A percentile compares a stretch with the other conserved stretches of the same genome.
These are phyloP conservation scores for Anagyrus pseudococci DNA, from an alignment of 2,888 invertebrate genomes.

Conservation along the genomic window DNA sequence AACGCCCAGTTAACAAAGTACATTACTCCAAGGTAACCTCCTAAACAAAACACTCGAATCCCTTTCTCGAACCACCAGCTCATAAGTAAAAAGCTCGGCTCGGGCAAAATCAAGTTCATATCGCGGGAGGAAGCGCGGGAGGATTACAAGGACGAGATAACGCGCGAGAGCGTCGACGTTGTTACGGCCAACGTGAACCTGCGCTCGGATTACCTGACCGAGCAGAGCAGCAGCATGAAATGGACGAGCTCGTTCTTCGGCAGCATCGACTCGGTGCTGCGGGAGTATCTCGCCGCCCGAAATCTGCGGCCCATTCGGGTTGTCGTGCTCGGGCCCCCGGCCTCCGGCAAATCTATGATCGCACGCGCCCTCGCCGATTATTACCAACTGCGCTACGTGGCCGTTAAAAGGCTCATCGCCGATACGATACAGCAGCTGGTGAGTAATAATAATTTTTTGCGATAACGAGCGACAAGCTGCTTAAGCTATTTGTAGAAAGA, in stretches of 20 bases:
- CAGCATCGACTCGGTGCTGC: constrained; percentile 60
- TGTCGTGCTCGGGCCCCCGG: constrained; percentile 72
- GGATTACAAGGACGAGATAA: constrained; percentile 64
- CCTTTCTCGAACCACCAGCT: too few relatives aligned
- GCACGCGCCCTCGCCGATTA: constrained; percentile 66
- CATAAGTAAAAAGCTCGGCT: constrained; percentile 61
- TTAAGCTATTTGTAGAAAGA: too few relatives aligned
- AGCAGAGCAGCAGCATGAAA: constrained; percentile 58
- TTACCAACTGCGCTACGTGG: constrained; percentile 68
- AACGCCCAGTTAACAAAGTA: too few relatives aligned
- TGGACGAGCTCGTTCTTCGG: constrained; percentile 66
- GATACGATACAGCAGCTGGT: constrained; percentile 68
- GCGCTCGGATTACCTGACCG: constrained; percentile 67
- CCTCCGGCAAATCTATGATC: constrained; percentile 70
- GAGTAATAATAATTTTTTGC: constrained; percentile 44
- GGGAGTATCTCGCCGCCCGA: constrained; percentile 62
- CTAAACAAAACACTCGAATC: too few relatives aligned
- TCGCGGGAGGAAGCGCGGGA: constrained; percentile 65
- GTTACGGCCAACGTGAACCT: constrained; percentile 68
- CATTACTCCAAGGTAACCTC: too few relatives aligned
- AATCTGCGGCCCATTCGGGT: constrained; percentile 68
- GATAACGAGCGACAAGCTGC: too few relatives aligned
- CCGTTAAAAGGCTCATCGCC: constrained; percentile 65
- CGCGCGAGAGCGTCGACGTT: constrained; percentile 66
- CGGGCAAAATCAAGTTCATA: constrained; percentile 67